Evolutionary conservation across 2,888 invertebrate species (phyloP), one percentile per base, ranked within the genome.

Genomic region (Leptogaster cylindrica): DNA sequence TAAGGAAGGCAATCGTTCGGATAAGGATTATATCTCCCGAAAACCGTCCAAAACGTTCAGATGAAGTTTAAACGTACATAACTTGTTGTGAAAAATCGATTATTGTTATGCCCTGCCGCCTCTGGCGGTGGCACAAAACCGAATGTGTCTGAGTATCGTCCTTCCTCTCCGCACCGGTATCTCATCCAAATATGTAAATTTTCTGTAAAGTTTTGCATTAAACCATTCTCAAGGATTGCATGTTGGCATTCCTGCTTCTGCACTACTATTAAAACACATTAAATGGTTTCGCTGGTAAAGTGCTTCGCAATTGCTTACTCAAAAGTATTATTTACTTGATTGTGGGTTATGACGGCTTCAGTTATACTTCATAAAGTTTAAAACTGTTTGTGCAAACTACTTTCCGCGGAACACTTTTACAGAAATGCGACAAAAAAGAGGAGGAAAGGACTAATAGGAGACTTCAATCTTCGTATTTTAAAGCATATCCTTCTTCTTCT

Each of bases 61-160:
- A 31, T n/a, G n/a, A 7, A 41, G 41, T 41, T n/a, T 41, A 41
- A 41, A 41, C 10, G n/a, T n/a, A 41, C 41, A 41, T 41, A 41
- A 41, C 12, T 41, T 41, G 41, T 41, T 41, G 41, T 41, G 41
- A 41, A 41, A 41, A 41, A 41, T 41, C 41, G 41, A 41, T 41
- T 41, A 41, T 41, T 41, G 41, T 41, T 41, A 41, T 41, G 41
- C 16, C 41, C 41, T 16, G 41, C 18, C 41, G 41, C 41, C 41
- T 41, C 41, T 41, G 41, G 41, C 10, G 20, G 7, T 12, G 14
- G 16, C 41, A 14, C 41, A 16, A 41, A 41, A 8, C 31, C 10
- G 10, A 31, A 31, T 31, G 31, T 31, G 31, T 31, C 7, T 31
- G 31, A 8, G 31, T 31, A 1, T 41, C n/a, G n/a, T n/a, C n/a